Evolutionary conservation across 2,888 invertebrate species (phyloP), one percentile per base, ranked within the genome.

Genomic region (Aporophyla lueneburgensis): DNA sequence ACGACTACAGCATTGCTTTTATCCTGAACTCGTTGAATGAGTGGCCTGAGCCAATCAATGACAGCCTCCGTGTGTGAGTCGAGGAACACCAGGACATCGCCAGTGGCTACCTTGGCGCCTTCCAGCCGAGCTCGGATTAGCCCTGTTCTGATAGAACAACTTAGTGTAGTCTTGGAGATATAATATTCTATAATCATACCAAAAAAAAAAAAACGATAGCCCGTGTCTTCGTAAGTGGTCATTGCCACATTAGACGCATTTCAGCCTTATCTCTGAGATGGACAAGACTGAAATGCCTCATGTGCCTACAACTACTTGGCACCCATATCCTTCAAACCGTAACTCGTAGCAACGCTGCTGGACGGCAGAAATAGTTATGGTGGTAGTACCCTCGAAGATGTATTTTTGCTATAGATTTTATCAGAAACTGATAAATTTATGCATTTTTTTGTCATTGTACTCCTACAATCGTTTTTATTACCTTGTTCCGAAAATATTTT

Each of bases 91-190:
- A 83, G 53, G 33, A 62, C 71, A 14, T 75, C 69, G 5, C 71
- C 75, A 5, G 14, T 33, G 53, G 83, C 79, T 21, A 79, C 27
- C 75, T 56, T 40, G 43, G 71, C 54, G 7, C 83, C 79, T 19
- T 62, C 19, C 63, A 83, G 56, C n/a, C 81, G 81, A 61, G 81
- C 83, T 46, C 83, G 71, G 65, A 79, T 82, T 12, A 82, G 21
- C 51, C 79, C 81, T 69, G 72, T 83, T 43, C 83, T 81, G 61
- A 46, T 59, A 27, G 40, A 49, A 74, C 68, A 53, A 24, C 74
- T 62, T 10, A 16, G 46, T 53, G 10, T 43, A 51, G 24, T 56
- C 19, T 58, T 62, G 27, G 27, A 27, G 27, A 58, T 27, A 58
- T 54, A 54, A 24, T 56, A 56, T 24, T 24, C 24, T 3, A 56